Conservation (phyloP, 2,113 vertebrate species). For the Cercopithecus mona region DNA sequence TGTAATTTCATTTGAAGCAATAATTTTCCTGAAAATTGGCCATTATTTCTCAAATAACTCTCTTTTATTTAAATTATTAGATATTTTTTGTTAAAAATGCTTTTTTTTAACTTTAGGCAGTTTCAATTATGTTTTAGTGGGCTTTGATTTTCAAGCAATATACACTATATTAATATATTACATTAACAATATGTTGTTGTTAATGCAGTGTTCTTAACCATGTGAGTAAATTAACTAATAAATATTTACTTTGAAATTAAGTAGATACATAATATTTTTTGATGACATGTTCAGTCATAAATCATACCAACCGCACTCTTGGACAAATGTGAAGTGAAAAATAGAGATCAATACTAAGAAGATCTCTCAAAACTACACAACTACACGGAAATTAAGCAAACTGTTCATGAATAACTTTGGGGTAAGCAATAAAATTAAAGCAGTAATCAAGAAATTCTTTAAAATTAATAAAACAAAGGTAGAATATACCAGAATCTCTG, state of each 20-base stretch:
- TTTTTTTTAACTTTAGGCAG: conserved; percentile 35
- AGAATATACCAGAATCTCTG: too few species aligned
- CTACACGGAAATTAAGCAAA: too few species aligned
- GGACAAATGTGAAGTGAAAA: too few species aligned
- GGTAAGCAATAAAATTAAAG: too few species aligned
- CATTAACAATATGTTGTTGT: not conserved
- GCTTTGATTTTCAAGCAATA: not conserved
- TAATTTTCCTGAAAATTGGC: conserved; percentile 24
- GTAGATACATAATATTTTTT: not conserved
- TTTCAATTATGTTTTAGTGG: conserved; percentile 16
- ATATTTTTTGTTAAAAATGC: conserved; percentile 18
- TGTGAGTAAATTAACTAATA: conserved; percentile 3
- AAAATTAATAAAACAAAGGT: too few species aligned
- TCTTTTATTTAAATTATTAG: conserved; percentile 48
- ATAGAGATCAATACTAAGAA: too few species aligned
- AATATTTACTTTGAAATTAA: conserved; percentile 26
- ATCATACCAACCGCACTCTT: too few species aligned
- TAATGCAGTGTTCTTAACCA: not conserved
- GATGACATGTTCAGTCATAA: too few species aligned
- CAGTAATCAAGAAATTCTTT: too few species aligned
- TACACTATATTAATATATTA: not conserved
- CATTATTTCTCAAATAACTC: conserved; percentile 7
- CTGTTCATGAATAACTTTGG: too few species aligned
- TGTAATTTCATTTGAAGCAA: not conserved
- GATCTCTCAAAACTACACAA: too few species aligned